phyloP scores from a whole-genome alignment of 2,888 invertebrate species.

The Perithous albicinctus region DNA sequence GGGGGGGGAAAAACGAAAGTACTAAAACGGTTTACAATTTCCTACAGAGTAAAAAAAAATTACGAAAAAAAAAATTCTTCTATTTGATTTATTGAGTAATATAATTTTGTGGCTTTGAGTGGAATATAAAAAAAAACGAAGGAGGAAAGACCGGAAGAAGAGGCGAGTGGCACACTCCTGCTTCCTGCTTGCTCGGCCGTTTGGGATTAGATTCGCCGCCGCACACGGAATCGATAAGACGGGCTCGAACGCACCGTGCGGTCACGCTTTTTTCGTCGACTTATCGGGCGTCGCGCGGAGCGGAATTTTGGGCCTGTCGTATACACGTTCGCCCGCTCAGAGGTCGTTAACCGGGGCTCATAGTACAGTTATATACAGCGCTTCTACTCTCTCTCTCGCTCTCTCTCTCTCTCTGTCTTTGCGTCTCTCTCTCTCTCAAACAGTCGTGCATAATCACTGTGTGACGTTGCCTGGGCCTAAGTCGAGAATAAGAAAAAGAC shows the following conservation, averaged over 20 bases:
- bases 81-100: constrained; percentile 3
- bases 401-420: background rate
- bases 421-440: background rate
- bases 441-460: constrained; percentile 23
- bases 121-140: background rate
- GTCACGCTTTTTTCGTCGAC: constrained; percentile 52
- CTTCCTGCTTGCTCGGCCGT: constrained; percentile 32
- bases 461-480: background rate
- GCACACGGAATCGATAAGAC: constrained; percentile 63
- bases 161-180: constrained; percentile 37
- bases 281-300: constrained; percentile 57
- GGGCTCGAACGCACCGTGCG: constrained; percentile 15
- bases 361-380: constrained; percentile 51
- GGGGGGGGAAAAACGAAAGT: too few relatives aligned
- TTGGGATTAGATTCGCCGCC: constrained; percentile 34
- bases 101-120: background rate
- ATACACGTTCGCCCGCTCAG: constrained; percentile 30
- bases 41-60: too few relatives aligned
- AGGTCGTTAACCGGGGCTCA: constrained; percentile 65
- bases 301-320: constrained; percentile 56
- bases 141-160: constrained; percentile 52
- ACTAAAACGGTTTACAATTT: too few relatives aligned
- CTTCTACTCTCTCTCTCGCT: background rate
- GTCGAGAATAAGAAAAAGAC: constrained; percentile 56
- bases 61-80: background rate